These are phyloP conservation scores for Muraenolepis orangiensis DNA, from an alignment of 2,797 vertebrate species.

Conservation along the genomic window DNA sequence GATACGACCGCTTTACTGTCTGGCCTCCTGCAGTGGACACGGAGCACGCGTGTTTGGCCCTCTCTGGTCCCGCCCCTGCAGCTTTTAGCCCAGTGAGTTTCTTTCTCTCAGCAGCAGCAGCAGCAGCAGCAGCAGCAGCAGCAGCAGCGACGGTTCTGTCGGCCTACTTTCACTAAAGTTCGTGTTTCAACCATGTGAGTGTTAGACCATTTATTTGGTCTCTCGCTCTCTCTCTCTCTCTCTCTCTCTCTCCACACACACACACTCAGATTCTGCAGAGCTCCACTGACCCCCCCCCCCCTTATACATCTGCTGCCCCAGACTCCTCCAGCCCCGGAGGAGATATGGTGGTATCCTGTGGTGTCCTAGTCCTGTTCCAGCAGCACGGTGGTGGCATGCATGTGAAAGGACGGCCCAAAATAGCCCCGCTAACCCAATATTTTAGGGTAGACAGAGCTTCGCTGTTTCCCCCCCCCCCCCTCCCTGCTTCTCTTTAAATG, in stretches of 20 bases:
- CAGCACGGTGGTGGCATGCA: constrained; percentile 54
- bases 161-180: not conserved
- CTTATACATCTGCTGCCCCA: constrained; percentile 38
- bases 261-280: not conserved
- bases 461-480: constrained; percentile 50
- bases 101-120: too few species aligned
- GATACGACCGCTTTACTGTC: too few species aligned
- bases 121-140: too few species aligned
- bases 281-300: constrained; percentile 52
- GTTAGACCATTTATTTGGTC: not conserved
- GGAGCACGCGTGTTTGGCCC: not conserved
- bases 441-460: constrained; percentile 45
- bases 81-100: not conserved
- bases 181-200: not conserved
- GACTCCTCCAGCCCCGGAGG: constrained; percentile 37
- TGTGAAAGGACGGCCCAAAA: constrained; percentile 45
- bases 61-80: not conserved
- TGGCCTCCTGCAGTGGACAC: too few species aligned
- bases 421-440: constrained; percentile 42
- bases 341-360: constrained; percentile 65
- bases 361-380: constrained; percentile 68
- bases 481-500: constrained; percentile 54
- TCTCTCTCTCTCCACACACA: not conserved
- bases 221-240: not conserved
- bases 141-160: not conserved